phyloP scores from a whole-genome alignment of 30 jellyfish, hydroid and myxozoan genomes.

The Calvadosia cruxmelitensis region DNA sequence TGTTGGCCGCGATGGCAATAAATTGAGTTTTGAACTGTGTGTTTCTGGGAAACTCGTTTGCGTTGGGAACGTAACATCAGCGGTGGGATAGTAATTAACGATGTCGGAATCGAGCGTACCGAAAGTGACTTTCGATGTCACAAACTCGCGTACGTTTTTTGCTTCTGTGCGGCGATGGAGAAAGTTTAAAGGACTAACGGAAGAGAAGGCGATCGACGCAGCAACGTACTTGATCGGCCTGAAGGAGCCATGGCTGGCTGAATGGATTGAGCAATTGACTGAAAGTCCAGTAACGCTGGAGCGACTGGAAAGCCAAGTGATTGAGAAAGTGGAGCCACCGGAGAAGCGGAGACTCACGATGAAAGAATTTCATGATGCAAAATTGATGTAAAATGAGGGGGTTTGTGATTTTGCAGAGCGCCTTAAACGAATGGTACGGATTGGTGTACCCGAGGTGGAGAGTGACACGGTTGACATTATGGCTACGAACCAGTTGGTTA shows the following conservation, averaged over 20 bases:
- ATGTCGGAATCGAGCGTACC: background rate
- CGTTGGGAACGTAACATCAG: too few relatives aligned
- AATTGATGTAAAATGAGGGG: background rate
- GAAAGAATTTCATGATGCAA: background rate
- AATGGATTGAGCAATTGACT: background rate
- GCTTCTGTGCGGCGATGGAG: background rate
- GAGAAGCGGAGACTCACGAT: conserved; percentile 1
- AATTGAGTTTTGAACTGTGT: too few relatives aligned
- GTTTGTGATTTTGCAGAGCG: background rate
- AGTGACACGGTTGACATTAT: background rate
- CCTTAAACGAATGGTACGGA: background rate
- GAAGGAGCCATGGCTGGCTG: background rate
- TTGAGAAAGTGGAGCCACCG: background rate
- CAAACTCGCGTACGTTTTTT: background rate
- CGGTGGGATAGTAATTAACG: background rate
- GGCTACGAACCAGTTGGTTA: background rate
- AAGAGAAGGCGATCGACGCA: background rate
- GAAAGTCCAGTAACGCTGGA: background rate
- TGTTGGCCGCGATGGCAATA: too few relatives aligned
- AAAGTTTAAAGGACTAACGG: background rate
- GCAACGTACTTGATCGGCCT: background rate
- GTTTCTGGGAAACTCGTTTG: too few relatives aligned
- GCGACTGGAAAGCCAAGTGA: background rate
- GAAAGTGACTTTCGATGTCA: background rate
- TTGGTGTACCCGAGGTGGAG: background rate